Evolutionary conservation across 2,888 invertebrate genomes (phyloP).

Genomic region (Drymonia ruficornis): DNA sequence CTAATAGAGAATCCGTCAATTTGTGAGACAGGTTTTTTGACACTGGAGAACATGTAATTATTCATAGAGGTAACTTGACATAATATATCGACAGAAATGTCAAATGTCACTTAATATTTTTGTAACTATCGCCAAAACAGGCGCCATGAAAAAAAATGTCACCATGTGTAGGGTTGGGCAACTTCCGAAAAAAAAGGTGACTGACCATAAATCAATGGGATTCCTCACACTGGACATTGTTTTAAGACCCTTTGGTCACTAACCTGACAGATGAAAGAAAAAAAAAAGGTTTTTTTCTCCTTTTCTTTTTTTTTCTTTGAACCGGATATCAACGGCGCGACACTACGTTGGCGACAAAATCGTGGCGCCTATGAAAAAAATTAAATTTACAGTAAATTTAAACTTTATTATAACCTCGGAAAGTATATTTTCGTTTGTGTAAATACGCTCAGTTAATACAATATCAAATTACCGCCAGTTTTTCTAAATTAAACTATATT

Average conservation of each 20-base stretch:
- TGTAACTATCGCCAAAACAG: not conserved
- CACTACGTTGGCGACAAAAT: constrained; percentile 72
- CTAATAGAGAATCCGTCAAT: no score
- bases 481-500: no score
- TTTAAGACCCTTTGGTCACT: constrained; percentile 50
- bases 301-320: constrained; percentile 44
- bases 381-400: not conserved
- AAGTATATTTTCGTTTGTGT: not conserved
- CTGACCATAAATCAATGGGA: constrained; percentile 70
- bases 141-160: constrained; percentile 23
- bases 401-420: not conserved
- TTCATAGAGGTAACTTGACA: no score
- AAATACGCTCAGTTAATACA: no score
- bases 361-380: constrained; percentile 61
- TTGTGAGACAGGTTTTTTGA: no score
- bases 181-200: constrained; percentile 41
- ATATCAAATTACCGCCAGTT: no score
- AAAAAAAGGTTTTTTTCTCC: constrained; percentile 28
- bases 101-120: not conserved
- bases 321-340: constrained; percentile 79
- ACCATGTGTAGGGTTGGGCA: constrained; percentile 10
- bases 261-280: constrained; percentile 35
- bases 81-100: no score
- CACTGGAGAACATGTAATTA: no score
- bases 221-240: constrained; percentile 48